Evolutionary conservation across 2,888 invertebrate species (phyloP).

Genomic region (Ophion slaviceki): DNA sequence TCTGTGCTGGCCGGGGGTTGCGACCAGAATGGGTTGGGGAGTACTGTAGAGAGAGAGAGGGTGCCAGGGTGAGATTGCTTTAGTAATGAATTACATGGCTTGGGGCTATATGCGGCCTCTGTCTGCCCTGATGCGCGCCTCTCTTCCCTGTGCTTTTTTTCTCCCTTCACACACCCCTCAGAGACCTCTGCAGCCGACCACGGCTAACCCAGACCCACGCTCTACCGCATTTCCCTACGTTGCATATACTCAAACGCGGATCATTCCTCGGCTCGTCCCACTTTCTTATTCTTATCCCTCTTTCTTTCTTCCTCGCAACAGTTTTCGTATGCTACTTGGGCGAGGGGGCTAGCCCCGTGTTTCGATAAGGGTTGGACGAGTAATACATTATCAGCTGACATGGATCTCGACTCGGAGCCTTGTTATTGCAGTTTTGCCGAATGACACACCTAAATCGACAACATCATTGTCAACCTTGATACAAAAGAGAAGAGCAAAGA

Average conservation of each 20-base stretch:
- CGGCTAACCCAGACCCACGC: constrained; percentile 56
- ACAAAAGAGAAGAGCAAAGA: background rate
- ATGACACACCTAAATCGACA: background rate
- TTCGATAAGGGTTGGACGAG: background rate
- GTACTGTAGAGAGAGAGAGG: constrained; percentile 74
- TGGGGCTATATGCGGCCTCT: constrained; percentile 77
- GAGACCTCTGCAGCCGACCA: constrained; percentile 52
- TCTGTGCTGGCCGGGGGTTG: constrained; percentile 60
- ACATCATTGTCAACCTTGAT: background rate
- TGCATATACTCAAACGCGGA: constrained; percentile 39
- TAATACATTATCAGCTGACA: background rate
- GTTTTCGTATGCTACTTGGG: background rate
- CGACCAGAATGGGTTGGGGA: constrained; percentile 48
- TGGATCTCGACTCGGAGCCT: background rate
- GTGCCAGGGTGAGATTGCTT: constrained; percentile 80
- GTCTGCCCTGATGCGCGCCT: constrained; percentile 73
- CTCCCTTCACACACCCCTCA: constrained; percentile 56
- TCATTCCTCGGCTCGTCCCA: constrained; percentile 29
- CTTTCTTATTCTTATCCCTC: constrained; percentile 57
- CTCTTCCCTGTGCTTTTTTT: constrained; percentile 60
- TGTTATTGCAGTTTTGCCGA: background rate
- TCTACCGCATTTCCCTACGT: constrained; percentile 59
- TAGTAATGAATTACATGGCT: constrained; percentile 84
- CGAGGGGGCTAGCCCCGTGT: background rate
- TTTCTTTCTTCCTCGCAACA: background rate